A percentile compares a stretch with the other conserved stretches of the same genome.
phyloP scores from a whole-genome alignment of 2,797 vertebrate species.

The Florisuga fusca region DNA sequence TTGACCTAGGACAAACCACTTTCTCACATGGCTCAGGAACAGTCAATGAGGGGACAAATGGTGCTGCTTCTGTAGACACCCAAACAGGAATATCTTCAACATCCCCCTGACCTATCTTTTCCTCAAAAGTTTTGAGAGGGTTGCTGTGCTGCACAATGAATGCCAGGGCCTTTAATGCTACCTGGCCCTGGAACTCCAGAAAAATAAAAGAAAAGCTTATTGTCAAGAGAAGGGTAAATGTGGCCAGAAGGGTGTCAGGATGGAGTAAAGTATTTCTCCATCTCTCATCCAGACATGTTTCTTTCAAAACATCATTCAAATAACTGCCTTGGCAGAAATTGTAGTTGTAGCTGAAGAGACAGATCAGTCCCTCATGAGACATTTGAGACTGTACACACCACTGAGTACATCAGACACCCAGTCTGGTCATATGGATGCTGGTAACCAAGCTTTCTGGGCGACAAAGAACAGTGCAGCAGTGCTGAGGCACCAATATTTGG shows the following conservation, averaged over 20 bases:
- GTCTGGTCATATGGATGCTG: background rate
- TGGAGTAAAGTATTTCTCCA: background rate
- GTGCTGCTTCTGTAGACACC: background rate
- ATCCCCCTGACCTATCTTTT: background rate
- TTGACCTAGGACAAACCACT: background rate
- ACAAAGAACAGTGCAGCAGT: background rate
- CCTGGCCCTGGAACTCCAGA: background rate
- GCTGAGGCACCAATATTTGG: background rate
- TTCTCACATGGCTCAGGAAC: background rate
- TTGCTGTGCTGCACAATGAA: background rate
- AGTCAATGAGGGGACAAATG: background rate
- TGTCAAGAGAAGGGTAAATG: background rate
- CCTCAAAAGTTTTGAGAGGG: background rate
- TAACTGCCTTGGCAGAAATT: background rate
- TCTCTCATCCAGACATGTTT: background rate
- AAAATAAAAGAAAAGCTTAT: background rate
- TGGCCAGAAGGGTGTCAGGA: background rate
- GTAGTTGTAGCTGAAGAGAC: background rate
- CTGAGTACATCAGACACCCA: background rate
- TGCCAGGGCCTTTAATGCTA: background rate
- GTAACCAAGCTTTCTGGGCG: background rate
- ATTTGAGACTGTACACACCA: background rate
- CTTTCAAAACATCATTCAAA: background rate
- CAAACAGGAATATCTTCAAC: background rate
- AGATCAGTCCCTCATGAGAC: background rate